A percentile compares a stretch with the other conserved stretches of the same genome.
Evolutionary conservation across 2,113 vertebrate genomes (phyloP).

Genomic region (Lamprologus tigripictilis): DNA sequence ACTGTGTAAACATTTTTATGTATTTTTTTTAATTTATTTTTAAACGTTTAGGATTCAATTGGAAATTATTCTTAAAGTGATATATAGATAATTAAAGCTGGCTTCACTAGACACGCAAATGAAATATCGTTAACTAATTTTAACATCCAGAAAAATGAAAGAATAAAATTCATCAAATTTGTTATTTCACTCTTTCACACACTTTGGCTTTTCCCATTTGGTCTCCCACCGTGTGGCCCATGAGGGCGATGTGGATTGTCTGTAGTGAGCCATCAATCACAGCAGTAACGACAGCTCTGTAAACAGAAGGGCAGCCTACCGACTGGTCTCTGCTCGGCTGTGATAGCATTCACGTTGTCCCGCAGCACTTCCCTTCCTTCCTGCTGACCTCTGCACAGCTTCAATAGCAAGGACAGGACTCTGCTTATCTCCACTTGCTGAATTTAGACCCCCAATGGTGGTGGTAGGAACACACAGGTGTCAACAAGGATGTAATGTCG

Average conservation of each 20-base stretch:
- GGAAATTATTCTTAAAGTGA: background rate
- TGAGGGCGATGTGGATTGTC: constrained; percentile 9
- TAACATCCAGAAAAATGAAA: background rate
- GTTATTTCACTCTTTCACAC: background rate
- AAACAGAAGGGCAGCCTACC: constrained; percentile 37
- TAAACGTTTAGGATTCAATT: background rate
- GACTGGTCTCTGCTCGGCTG: constrained; percentile 22
- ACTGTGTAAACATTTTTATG: background rate
- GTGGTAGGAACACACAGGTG: constrained; percentile 1
- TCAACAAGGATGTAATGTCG: background rate
- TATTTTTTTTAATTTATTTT: background rate
- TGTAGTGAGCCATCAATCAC: constrained; percentile 49
- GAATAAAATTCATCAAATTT: background rate
- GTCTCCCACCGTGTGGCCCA: background rate
- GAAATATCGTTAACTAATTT: background rate
- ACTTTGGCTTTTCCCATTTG: background rate
- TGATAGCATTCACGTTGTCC: constrained; percentile 54
- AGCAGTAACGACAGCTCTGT: constrained; percentile 11
- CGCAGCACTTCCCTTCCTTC: constrained; percentile 48
- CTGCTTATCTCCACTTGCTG: constrained; percentile 38
- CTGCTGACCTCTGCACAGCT: constrained; percentile 41
- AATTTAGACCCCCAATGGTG: constrained; percentile 11
- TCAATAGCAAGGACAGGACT: constrained; percentile 24
- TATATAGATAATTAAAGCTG: background rate
- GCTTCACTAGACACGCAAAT: background rate